Evolutionary conservation across 1,140 invertebrate genomes (phyloP).

Genomic region (Apocrypta bakeri): DNA sequence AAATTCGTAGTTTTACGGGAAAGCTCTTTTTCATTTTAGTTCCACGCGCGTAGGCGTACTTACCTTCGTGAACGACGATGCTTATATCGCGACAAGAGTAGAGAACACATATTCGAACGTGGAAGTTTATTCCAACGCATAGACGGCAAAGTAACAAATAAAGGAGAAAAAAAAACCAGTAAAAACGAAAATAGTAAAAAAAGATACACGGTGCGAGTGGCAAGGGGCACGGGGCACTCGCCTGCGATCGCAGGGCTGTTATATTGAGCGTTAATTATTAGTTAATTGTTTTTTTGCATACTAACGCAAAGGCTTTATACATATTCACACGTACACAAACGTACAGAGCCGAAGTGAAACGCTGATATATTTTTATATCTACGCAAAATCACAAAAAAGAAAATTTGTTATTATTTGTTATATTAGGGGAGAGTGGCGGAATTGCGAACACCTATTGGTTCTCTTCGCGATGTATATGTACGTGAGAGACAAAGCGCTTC

Average conservation of each 20-base stretch:
- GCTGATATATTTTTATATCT: constrained; percentile 53
- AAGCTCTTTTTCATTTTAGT: constrained; percentile 48
- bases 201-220: constrained; percentile 17
- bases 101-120: constrained; percentile 5
- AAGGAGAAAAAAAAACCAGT: background rate
- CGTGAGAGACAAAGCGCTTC: constrained; percentile 3
- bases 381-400: constrained; percentile 36
- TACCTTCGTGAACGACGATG: constrained; percentile 60
- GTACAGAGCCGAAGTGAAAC: constrained; percentile 48
- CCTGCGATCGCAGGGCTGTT: constrained; percentile 44
- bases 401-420: constrained; percentile 53
- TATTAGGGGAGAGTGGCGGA: constrained; percentile 44
- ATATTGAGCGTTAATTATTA: constrained; percentile 46
- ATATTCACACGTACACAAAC: constrained; percentile 35
- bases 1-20: background rate
- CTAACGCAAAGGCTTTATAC: constrained; percentile 42
- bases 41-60: constrained; percentile 66
- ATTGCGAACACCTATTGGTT: background rate
- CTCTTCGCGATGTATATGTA: background rate
- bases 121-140: constrained; percentile 57
- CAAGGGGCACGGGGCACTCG: background rate
- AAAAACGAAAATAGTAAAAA: constrained; percentile 19
- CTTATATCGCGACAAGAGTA: constrained; percentile 52
- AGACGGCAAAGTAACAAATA: constrained; percentile 28
- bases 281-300: constrained; percentile 49